Percentiles rank a stretch among this genome's conserved stretches.
Conservation (phyloP, 2,113 vertebrate species). For the Dipodomys spectabilis region DNA sequence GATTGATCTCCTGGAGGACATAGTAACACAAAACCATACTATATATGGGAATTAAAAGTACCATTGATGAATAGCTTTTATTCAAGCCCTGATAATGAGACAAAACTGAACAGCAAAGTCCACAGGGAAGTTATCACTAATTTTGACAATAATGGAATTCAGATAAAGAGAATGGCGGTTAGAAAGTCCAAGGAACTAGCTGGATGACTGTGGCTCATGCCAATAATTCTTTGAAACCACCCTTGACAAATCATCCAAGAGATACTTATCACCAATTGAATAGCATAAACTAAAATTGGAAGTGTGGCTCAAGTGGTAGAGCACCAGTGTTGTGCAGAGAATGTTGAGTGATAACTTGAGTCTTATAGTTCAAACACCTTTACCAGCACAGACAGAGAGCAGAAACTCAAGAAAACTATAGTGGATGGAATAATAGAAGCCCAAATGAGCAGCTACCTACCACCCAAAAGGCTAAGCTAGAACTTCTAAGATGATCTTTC, state of each 20-base stretch:
- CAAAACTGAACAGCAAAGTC: neutral
- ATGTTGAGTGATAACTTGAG: too few relatives aligned
- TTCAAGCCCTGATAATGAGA: neutral
- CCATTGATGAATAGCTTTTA: neutral
- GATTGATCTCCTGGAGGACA: neutral
- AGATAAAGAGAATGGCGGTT: neutral
- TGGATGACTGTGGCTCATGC: too few relatives aligned
- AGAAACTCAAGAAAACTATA: neutral
- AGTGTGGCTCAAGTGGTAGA: too few relatives aligned
- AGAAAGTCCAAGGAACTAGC: too few relatives aligned
- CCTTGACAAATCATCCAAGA: too few relatives aligned
- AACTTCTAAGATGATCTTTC: neutral
- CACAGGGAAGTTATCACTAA: neutral
- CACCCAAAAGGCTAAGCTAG: neutral
- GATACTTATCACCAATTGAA: too few relatives aligned
- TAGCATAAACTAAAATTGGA: too few relatives aligned
- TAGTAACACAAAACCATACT: neutral
- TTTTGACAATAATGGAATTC: neutral
- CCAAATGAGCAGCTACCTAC: too few relatives aligned
- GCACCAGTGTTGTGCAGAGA: too few relatives aligned
- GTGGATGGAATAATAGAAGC: neutral
- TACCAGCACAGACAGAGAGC: neutral
- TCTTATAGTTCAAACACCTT: too few relatives aligned
- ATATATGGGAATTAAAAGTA: neutral
- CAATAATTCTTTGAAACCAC: too few relatives aligned